Base-by-base conservation (phyloP, 2,888 invertebrate species). In the Tipula vernalis region DNA sequence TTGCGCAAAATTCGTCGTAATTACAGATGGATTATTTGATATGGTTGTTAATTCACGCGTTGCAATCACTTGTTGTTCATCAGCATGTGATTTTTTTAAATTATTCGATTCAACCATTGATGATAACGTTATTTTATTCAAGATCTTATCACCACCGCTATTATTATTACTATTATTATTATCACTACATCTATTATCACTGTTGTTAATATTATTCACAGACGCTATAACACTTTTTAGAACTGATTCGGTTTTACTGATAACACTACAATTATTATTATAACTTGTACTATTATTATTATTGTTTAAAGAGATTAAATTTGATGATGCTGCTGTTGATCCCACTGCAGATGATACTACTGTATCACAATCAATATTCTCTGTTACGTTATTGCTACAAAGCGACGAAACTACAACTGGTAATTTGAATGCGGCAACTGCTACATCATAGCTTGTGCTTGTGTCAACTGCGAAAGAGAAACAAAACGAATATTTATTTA, bases 391-490 rank as follows among this genome's bases (percentile, higher is more conserved):
- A 83, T 87, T 86, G 51, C 87, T 87, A 42, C 83, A 44, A 39
- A 41, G 87, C 86, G 88, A 87, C 87, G 88, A 88, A 86, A 88
- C 87, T 41, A 88, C 88, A 86, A 88, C 88, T 88, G 88, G 88
- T 85, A 88, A 87, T 87, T 88, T 88, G 86, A 88, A 88, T 57
- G 88, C 87, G 47, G 87, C 88, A 86, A 87, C 88, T 44, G 88
- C 88, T 86, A 88, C 88, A 51, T 88, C 88, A 86, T 88, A 88
- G 87, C 87, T 87, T 86, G 87, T 87, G 87, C 87, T 87, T 86
- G 87, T 87, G 86, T 88, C 88, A 86, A 87, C 87, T 44, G 87
- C 87, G 87, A 87, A 84, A 88, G 86, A 71, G 71, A 71, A 71
- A 71, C 28, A n/a, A 51, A 51, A 36, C 36, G 18, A 42, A 41